Conservation (phyloP, 2,888 invertebrate genomes). For the Macaria liturata region DNA sequence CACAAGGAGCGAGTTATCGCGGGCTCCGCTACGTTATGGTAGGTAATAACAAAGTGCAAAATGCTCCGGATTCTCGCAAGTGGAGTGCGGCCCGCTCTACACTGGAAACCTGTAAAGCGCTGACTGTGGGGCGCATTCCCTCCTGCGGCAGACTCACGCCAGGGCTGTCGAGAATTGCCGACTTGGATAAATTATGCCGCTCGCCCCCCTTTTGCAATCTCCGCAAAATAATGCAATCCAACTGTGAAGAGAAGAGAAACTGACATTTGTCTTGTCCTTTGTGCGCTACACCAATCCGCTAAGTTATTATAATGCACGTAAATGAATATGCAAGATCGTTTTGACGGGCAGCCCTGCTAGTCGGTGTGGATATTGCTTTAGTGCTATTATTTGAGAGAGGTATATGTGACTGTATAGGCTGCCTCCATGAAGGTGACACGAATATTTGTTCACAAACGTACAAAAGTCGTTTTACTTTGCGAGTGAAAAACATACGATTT, state of each 20-base stretch:
- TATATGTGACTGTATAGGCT: slow-evolving; percentile 1
- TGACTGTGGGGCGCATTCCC: slow-evolving; percentile 73
- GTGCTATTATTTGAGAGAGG: slow-evolving; percentile 5
- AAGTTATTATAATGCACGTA: slow-evolving; percentile 35
- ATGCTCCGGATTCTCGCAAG: slow-evolving; percentile 76
- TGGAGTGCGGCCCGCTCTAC: slow-evolving; percentile 65
- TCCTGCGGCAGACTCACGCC: slow-evolving; percentile 65
- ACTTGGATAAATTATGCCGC: slow-evolving; percentile 75
- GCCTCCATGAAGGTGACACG: neutral
- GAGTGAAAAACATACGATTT: too few relatives aligned
- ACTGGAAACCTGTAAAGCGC: slow-evolving; percentile 76
- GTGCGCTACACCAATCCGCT: slow-evolving; percentile 50
- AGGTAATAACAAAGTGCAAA: slow-evolving; percentile 78
- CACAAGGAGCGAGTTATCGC: slow-evolving; percentile 68
- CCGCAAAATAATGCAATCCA: slow-evolving; percentile 76
- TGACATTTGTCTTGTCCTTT: slow-evolving; percentile 66
- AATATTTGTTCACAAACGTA: neutral
- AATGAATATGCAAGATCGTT: slow-evolving; percentile 27
- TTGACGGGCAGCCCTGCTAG: slow-evolving; percentile 18
- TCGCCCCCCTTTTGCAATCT: slow-evolving; percentile 70
- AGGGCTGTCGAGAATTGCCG: slow-evolving; percentile 76
- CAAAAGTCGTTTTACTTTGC: too few relatives aligned
- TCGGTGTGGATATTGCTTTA: slow-evolving; percentile 6
- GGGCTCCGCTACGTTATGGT: slow-evolving; percentile 57
- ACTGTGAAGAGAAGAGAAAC: slow-evolving; percentile 63